Evolutionary conservation across 1,140 invertebrate genomes (phyloP).

Genomic region (Drosophila albomicans): DNA sequence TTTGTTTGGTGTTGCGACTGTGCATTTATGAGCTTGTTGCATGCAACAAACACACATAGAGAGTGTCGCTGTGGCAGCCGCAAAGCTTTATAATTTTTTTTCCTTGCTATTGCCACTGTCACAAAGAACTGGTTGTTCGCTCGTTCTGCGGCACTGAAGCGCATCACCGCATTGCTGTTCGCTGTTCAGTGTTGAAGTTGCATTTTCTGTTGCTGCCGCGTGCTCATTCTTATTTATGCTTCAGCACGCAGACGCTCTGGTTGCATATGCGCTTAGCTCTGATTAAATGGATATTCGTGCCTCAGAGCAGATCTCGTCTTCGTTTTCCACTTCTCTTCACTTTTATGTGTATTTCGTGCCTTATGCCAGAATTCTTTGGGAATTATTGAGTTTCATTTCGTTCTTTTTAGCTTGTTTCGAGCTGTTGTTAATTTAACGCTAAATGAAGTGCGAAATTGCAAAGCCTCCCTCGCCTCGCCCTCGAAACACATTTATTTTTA

Average conservation of each 20-base stretch:
- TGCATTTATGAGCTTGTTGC: slow-evolving; percentile 68
- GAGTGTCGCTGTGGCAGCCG: neutral
- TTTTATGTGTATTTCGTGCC: slow-evolving; percentile 68
- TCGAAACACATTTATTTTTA: slow-evolving; percentile 15
- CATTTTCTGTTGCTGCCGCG: slow-evolving; percentile 48
- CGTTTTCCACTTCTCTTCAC: slow-evolving; percentile 10
- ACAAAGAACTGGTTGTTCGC: slow-evolving; percentile 44
- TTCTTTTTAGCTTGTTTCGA: slow-evolving; percentile 3
- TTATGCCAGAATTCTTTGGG: slow-evolving; percentile 38
- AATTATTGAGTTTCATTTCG: slow-evolving; percentile 18
- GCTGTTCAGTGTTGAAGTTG: slow-evolving; percentile 4
- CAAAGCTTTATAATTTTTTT: slow-evolving; percentile 10
- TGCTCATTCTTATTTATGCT: slow-evolving; percentile 76
- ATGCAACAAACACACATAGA: slow-evolving; percentile 6
- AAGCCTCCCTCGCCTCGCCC: slow-evolving; percentile 25
- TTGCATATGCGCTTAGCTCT: slow-evolving; percentile 65
- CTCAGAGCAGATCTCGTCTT: slow-evolving; percentile 24
- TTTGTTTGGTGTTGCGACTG: slow-evolving; percentile 67
- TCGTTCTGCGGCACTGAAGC: slow-evolving; percentile 77
- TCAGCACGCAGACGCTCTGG: slow-evolving; percentile 61
- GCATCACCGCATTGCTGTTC: slow-evolving; percentile 63
- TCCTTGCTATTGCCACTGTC: slow-evolving; percentile 15
- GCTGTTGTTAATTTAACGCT: slow-evolving; percentile 81
- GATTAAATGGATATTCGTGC: slow-evolving; percentile 79
- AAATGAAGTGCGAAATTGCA: slow-evolving; percentile 83